Evolutionary conservation across 2,113 vertebrate genomes (phyloP).

Genomic region (Menura novaehollandiae): DNA sequence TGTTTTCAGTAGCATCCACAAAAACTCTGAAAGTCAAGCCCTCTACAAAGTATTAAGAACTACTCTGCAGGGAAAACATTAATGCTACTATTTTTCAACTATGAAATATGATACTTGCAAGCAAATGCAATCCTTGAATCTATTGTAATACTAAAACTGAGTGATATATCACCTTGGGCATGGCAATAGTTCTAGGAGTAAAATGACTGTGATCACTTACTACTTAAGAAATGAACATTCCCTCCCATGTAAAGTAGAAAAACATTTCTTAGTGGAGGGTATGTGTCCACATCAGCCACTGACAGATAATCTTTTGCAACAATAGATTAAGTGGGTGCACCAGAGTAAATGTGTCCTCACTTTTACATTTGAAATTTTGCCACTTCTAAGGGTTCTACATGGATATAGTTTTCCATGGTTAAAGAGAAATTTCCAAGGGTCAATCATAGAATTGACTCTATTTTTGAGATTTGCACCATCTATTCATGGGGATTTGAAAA

Average conservation of each 20-base stretch:
- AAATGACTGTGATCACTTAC: neutral
- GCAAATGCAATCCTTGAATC: neutral
- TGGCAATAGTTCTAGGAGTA: neutral
- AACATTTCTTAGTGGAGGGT: neutral
- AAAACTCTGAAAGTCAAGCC: neutral
- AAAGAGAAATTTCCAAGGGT: neutral
- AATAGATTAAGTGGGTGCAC: neutral
- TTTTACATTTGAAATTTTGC: neutral
- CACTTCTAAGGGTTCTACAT: neutral
- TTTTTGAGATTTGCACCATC: neutral
- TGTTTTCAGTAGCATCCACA: neutral
- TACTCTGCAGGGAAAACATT: neutral
- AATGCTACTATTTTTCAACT: neutral
- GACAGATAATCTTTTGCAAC: neutral
- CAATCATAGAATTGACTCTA: neutral
- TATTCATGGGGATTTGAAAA: neutral
- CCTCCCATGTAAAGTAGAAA: neutral
- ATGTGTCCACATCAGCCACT: neutral
- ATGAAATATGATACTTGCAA: neutral
- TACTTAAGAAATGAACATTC: neutral
- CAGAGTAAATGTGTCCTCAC: neutral
- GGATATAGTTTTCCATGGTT: neutral
- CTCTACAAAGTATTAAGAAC: neutral
- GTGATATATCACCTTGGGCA: neutral
- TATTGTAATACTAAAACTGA: neutral